Base-by-base conservation (phyloP, 2,113 vertebrate species). In the Anseranas semipalmata region DNA sequence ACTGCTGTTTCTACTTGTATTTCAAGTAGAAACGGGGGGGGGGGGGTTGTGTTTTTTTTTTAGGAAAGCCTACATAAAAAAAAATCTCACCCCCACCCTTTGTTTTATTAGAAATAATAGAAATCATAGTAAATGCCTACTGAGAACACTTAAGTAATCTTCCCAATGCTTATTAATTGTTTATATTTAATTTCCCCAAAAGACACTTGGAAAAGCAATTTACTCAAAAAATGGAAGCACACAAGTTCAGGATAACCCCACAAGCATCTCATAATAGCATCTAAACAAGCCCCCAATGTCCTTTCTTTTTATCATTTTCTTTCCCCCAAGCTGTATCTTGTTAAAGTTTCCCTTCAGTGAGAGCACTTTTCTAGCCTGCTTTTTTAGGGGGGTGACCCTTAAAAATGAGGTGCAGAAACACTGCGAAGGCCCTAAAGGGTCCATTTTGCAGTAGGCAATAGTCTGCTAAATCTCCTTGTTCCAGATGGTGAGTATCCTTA, bases 171-270 rank as follows among this genome's bases (percentile, higher is more conserved):
- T 90, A 89, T 67, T 71, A 80, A 52, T 74, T 81, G 39, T 75
- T 93, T 93, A 15, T 81, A 78, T 88, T 95, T 89, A 22, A 74
- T 84, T 84, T 80, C 2, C 50, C 50, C 43, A 52, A 21, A 95
- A 93, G 85, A 74, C 20, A 55, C 7, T 60, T 65, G 8, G 33
- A 86, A 89, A 81, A 92, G 7, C 16, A 78, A 58, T 90, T 95
- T 92, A 8, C 24, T 75, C 5, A 65, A 82, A 84, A 93, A 77
- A 4, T 27, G 74, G 46, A 20, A 83, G 20, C 15, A 55, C 7
- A 50, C 12, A 59, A 81, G 32, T 63, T 56, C 68, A 88, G 41
- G 67, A 70, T 67, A 86, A 27, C 7, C 32, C 10, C 18, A 86
- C 22, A 75, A 63, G 6, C 18, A 79, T 22, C 37, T 60, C 16